Base-by-base conservation (phyloP, 2,888 invertebrate species). In the Petrolisthes manimaculis region DNA sequence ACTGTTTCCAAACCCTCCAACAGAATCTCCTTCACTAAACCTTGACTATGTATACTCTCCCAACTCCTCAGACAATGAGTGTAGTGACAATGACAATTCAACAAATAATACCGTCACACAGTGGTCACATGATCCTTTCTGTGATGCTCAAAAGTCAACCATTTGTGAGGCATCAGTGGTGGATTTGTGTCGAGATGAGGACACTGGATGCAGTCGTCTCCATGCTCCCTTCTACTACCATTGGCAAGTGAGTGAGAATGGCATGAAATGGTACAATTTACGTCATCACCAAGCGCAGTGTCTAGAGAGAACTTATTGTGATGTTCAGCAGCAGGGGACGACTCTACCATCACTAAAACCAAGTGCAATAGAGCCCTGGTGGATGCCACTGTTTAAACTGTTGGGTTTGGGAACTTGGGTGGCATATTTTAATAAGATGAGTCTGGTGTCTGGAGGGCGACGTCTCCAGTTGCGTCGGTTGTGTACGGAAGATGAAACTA, bases 81-180 rank as follows among this genome's bases (percentile, higher is more conserved):
- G 61, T 61, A 61, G 18, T 61, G 12, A 9, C 12, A 61, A 18
- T 61, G 14, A 14, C 6, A 71, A 12, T n/a, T 71, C 71, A 71
- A 6, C 12, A 71, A 21, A 71, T 71, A 6, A 12, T 6, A n/a
- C 6, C 71, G 3, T 71, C 14, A n/a, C 71, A 71, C 12, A n/a
- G 1, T 71, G 71, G 71, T 71, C 71, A 71, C 71, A 71, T 71
- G 71, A n/a, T 71, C n/a, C 21, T 71, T 12, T 6, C 21, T 14
- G 71, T n/a, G 21, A 71, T n/a, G 71, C 21, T 6, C 14, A n/a
- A 21, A 71, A 12, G 14, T 21, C 71, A n/a, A 21, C 18, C 14
- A 87, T 83, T 24, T 87, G 87, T 21, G 83, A 83, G 61, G 37
- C 56, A 3, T 87, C 87, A 18, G 83, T 83, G 61, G 83, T 83